Percentiles rank a stretch among this genome's conserved stretches.
Conservation (phyloP, 2,113 vertebrate species). For the Gorsachius goisagi region DNA sequence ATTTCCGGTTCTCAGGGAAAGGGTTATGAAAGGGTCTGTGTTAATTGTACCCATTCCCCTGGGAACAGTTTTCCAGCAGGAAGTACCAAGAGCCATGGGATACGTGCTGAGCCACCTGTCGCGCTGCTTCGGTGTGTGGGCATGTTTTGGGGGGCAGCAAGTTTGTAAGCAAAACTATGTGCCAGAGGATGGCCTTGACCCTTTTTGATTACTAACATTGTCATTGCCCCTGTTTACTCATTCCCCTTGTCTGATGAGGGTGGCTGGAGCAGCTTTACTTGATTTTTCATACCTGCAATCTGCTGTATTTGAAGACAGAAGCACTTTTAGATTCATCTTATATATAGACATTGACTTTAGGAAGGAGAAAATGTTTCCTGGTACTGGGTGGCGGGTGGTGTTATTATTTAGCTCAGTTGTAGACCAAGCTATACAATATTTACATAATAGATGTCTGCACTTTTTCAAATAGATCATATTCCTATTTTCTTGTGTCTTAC, state of each 20-base stretch:
- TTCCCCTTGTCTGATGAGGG: not conserved
- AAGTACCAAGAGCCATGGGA: not conserved
- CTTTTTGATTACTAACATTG: not conserved
- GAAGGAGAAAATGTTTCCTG: not conserved
- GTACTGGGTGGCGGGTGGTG: not conserved
- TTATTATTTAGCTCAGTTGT: not conserved
- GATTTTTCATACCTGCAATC: not conserved
- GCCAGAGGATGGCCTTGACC: not conserved
- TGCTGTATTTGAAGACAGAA: not conserved
- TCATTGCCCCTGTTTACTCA: not conserved
- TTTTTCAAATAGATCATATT: not conserved
- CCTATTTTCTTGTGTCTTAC: not conserved
- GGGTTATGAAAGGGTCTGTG: not conserved
- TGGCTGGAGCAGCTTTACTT: not conserved
- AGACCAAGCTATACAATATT: not conserved
- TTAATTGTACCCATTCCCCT: not conserved
- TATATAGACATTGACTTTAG: not conserved
- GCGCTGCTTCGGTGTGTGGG: not conserved
- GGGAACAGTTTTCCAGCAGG: not conserved
- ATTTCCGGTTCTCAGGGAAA: not conserved
- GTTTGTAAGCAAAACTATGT: not conserved
- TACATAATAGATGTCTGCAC: not conserved
- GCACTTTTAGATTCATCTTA: not conserved
- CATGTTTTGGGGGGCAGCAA: fast-evolving
- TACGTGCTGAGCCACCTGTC: not conserved